Base-by-base conservation (phyloP, 2,888 invertebrate genomes). In the Gortyna flavago region DNA sequence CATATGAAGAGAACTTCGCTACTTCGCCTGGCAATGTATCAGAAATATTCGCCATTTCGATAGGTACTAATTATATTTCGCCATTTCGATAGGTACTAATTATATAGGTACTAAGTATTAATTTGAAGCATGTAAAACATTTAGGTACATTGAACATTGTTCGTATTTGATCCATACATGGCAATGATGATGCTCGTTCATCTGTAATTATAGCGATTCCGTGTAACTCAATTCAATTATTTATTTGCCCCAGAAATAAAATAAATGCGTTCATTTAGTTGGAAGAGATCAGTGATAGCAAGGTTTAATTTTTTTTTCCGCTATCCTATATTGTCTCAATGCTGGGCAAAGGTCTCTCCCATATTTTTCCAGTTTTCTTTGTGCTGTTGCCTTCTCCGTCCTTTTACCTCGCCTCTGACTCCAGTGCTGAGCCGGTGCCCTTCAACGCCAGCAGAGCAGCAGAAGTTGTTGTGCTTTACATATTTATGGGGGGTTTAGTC, bases 171-270 rank as follows among this genome's bases (percentile, higher is more conserved):
- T 64, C 29, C n/a, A 32, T 16, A 51, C 18, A 59, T 29, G 32
- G 41, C 25, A 59, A 51, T 29, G 51, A 54, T 29, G 51, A 67
- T 32, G 44, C 25, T 54, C 25, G 21, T 32, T 59, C 61, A 54
- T 54, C 61, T 44, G 61, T 82, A 76, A 79, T 61, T 48, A 59
- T 21, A 54, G 25, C 25, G 21, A 32, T 66, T 61, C 59, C 16
- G 25, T 35, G n/a, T 9, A 64, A 51, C 4, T 21, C 7, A 51
- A 41, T 76, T 59, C 35, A 68, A 65, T 61, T 73, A 41, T 73
- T 72, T 51, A 13, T 44, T 44, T 44, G 25, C 2, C 18, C 35
- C 16, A 3, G 32, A 71, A 51, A 69, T 48, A 16, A n/a, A 48
- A 65, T 35, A 59, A 51, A 75, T 32, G 21, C 6, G 44, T 73